These are phyloP conservation scores for Tenthredo amoena DNA, from an alignment of 2,888 invertebrate species.

Conservation along the genomic window DNA sequence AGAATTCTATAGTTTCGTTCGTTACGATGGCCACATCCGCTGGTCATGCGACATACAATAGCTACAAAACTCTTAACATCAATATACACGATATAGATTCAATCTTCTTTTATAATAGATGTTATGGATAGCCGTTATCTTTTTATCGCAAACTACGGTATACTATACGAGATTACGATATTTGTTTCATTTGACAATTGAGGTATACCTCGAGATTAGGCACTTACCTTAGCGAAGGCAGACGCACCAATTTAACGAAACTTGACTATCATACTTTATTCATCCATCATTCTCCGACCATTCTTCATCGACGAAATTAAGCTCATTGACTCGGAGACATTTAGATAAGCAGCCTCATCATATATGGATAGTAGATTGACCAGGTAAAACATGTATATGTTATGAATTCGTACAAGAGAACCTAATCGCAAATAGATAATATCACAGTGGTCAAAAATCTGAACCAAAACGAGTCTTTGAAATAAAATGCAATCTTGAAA, in stretches of 20 bases:
- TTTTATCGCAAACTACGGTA: not conserved
- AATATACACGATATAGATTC: not conserved
- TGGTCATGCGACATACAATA: not conserved
- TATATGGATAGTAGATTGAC: not conserved
- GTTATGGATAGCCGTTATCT: conserved; percentile 14
- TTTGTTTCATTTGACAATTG: conserved; percentile 13
- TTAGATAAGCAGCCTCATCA: not conserved
- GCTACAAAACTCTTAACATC: conserved; percentile 1
- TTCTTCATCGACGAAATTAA: not conserved
- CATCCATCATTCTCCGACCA: not conserved
- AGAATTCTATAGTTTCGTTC: not conserved
- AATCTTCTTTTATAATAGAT: conserved; percentile 31
- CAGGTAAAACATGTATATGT: no score
- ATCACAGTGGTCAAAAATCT: not conserved
- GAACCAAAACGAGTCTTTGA: not conserved
- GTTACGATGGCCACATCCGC: not conserved
- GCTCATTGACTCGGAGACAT: not conserved
- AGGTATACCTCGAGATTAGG: not conserved
- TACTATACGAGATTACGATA: not conserved
- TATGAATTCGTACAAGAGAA: not conserved
- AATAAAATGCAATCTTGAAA: not conserved
- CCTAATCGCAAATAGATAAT: not conserved
- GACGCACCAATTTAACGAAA: not conserved
- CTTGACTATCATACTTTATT: not conserved
- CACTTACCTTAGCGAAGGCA: not conserved